Evolutionary conservation across 2,113 vertebrate species (phyloP), one percentile per base, ranked within the genome.

Genomic region (Phalacrocorax carbo): DNA sequence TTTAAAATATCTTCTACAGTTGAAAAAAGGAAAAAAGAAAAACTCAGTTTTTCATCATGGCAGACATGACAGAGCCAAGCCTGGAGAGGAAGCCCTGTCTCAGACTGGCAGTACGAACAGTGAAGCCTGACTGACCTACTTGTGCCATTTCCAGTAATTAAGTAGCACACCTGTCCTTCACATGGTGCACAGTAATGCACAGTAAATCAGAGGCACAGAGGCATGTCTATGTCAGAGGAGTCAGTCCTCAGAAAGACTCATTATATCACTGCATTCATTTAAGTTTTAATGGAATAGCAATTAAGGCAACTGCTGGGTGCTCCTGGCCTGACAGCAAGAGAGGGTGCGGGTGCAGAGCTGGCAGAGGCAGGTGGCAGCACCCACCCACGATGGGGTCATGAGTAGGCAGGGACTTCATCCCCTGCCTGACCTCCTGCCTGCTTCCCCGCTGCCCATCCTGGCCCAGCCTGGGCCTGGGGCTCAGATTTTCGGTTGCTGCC

Each of bases 351-450:
- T 10, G 29, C 40, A 32, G 51, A 36, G 32, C 7, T 14, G 64
- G 58, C 22, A 57, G 40, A 4, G 40, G 25, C 18, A 19, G 16
- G 40, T 3, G 2, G 21, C 42, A 58, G 32, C 65, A 79, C 15
- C 27, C 19, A 11, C 10, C 6, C 2, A 0, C 3, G 1, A 14
- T 13, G 20, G 20, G 26, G 13, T 8, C 1, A 1, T 18, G 26
- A 57, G 55, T 36, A n/a, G 42, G 32, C 30, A 70, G 29, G 20
- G 48, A 19, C 20, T 25, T 30, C 34, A 21, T 9, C 2, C 1
- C 21, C 51, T 34, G 4, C 25, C 44, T 30, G 34, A 29, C n/a
- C n/a, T 78, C 64, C 64, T 27, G 30, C 25, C 73, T 18, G 32
- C 27, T 18, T 23, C n/a, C 26, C 2, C 0, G 18, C 36, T 54